phyloP scores from a whole-genome alignment of 2,888 invertebrate species.

The Zeuzera pyrina region DNA sequence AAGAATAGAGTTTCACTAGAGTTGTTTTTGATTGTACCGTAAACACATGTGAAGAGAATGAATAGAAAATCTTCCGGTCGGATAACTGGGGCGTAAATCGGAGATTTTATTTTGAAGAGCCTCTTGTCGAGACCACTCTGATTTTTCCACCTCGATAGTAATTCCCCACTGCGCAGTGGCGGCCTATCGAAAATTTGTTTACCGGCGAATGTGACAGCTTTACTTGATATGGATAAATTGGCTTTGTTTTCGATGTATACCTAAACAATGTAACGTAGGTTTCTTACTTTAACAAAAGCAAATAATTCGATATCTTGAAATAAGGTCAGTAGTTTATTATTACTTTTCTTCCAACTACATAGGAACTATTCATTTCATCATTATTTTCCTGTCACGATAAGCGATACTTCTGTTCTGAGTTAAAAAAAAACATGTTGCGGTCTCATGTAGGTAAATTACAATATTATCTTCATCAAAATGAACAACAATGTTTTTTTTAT shows the following conservation, averaged over 20 bases:
- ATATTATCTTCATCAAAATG: too few species aligned
- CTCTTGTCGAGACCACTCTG: conserved; percentile 30
- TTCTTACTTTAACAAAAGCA: too few species aligned
- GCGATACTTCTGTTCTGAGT: too few species aligned
- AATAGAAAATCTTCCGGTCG: conserved; percentile 35
- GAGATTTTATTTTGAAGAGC: conserved; percentile 45
- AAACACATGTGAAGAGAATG: conserved; percentile 34
- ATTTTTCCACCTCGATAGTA: conserved; percentile 34
- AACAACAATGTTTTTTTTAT: too few species aligned
- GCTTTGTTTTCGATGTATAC: background rate
- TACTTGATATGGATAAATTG: conserved; percentile 2
- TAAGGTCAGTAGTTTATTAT: too few species aligned
- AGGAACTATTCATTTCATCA: too few species aligned
- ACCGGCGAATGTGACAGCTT: conserved; percentile 7
- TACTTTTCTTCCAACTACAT: too few species aligned
- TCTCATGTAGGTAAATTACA: too few species aligned
- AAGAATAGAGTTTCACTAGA: conserved; percentile 19
- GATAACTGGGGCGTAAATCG: conserved; percentile 44
- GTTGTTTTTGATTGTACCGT: conserved; percentile 20
- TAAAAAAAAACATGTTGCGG: too few species aligned
- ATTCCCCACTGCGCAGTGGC: conserved; percentile 16
- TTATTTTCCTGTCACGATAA: too few species aligned
- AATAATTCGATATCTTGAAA: too few species aligned
- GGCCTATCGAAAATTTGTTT: conserved; percentile 7
- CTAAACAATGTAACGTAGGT: too few species aligned